Percentiles rank a stretch among this genome's conserved stretches.
Conservation (phyloP, 2,888 invertebrate genomes). For the Metacarcinus magister region DNA sequence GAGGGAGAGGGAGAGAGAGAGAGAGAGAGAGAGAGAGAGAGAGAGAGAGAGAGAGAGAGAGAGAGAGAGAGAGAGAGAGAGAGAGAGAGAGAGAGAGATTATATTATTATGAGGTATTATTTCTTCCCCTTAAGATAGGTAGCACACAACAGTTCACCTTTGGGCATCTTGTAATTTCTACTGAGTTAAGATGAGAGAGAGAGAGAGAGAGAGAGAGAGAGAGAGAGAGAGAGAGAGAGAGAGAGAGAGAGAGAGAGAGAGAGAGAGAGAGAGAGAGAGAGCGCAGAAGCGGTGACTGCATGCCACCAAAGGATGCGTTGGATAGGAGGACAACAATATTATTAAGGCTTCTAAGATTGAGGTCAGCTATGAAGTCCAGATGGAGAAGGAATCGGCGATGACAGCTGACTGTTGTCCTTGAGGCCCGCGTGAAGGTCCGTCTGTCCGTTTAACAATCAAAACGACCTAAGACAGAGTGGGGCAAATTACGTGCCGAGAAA, state of each 20-base stretch:
- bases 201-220: neutral
- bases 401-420: neutral
- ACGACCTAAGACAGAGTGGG: neutral
- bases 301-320: neutral
- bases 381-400: conserved; percentile 17
- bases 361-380: conserved; percentile 7
- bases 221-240: conserved; percentile 14
- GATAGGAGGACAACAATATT: neutral
- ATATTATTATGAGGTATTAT: no score
- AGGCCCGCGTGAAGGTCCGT: neutral
- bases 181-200: no score
- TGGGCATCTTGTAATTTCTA: no score
- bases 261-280: conserved; percentile 38
- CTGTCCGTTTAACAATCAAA: neutral
- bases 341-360: neutral
- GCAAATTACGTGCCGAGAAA: neutral
- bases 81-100: no score
- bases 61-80: conserved; percentile 20
- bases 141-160: no score
- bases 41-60: conserved; percentile 67
- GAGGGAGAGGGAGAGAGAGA: conserved; percentile 53
- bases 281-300: neutral
- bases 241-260: conserved; percentile 63
- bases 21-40: conserved; percentile 65
- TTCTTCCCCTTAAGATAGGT: no score